Base-by-base conservation (phyloP, 2,888 invertebrate genomes). In the Dolichopus griseipennis region DNA sequence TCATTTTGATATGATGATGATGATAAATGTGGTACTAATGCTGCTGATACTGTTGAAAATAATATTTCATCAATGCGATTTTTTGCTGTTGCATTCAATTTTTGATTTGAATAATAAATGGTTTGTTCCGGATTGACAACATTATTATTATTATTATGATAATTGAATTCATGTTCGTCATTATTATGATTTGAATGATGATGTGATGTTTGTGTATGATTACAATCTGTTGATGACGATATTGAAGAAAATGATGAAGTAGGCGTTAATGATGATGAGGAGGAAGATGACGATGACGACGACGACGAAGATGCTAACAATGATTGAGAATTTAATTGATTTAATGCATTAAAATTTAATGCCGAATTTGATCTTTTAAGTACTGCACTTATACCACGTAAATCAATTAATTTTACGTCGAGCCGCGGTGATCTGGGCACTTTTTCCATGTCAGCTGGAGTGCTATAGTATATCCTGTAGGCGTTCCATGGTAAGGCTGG, bases 401-500 rank as follows among this genome's bases (percentile, higher is more conserved):
- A 75, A 63, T 79, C 78, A 66, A 76, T 73, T 67, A 77, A 72
- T 72, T 74, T 75, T 0, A 81, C 72, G 68, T 80, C 80, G 78
- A 80, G 70, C 74, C 80, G 77, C 75, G 80, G 80, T 67, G 73
- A 76, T 75, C 80, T 80, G 69, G 80, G 76, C 81, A 81, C 75
- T 73, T 76, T 72, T 75, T 76, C 73, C 77, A 77, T 73, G 76
- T 76, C 75, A 79, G 76, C 69, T 78, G 76, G 68, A 80, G 77
- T 72, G 78, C 78, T 64, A 79, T 77, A 70, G 74, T 76, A 75
- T 75, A 78, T 75, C 79, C 80, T 69, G 76, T 81, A 79, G 74
- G 77, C 74, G 75, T 78, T 75, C 80, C 80, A 80, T 72, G 80
- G 80, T 80, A 80, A 76, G 76, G 80, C 80, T 76, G 76, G 71